Evolutionary conservation across 2,888 invertebrate genomes (phyloP), one percentile per base, ranked within the genome.

Genomic region (Agriopis aurantiaria): DNA sequence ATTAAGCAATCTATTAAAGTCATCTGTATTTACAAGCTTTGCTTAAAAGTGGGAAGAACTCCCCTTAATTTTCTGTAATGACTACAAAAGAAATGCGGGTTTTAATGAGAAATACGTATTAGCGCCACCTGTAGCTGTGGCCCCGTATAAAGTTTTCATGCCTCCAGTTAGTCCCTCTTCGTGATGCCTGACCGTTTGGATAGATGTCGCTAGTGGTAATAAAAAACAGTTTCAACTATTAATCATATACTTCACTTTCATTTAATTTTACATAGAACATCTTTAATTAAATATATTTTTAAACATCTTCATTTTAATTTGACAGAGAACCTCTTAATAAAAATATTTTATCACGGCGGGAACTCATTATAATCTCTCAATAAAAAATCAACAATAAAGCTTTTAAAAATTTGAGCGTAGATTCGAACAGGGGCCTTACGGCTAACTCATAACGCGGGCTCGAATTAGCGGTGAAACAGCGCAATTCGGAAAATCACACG

Each of bases 361-460:
- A 92, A 93, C 88, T 88, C 82, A 93, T 89, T 89, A 92, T 85
- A 93, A 92, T 90, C 84, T 89, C 82, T 89, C 79, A 89, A 91
- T 90, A 89, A 92, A 90, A 90, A 85, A 83, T 86, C 82, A 93
- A 93, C 91, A 92, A 91, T 93, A 92, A 93, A 93, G 93, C 94
- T 86, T 91, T 91, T 87, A 88, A 87, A 90, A 92, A 91, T 84
- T 93, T 93, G 93, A 93, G 93, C 94, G 91, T 91, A 91, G 89
- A 91, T 85, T 88, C 81, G 83, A 91, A 90, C 85, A 85, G 17
- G 17, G 17, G 17, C 17, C 17, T 23, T 23, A 23, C 17, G 17
- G 17, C 17, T 23, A 23, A 23, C 17, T 23, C 17, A 23, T 23
- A 23, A 23, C 17, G 17, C 17, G 17, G 17, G 17, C 2, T 23